phyloP scores from a whole-genome alignment of 1,140 invertebrate genomes.

The Euschistus heros region DNA sequence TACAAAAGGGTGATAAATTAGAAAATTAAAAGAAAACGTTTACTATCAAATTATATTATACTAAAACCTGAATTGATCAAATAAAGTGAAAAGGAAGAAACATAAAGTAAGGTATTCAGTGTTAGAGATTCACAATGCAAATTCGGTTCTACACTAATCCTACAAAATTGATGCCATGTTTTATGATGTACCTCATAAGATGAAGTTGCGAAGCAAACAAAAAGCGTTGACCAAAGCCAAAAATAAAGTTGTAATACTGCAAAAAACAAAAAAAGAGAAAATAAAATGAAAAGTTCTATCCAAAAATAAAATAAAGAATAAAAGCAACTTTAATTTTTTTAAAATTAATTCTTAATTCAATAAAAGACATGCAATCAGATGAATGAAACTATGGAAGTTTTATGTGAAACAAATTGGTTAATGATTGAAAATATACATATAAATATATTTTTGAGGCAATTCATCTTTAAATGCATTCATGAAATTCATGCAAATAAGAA shows the following conservation, averaged over 20 bases:
- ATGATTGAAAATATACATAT: no score
- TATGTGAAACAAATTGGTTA: no score
- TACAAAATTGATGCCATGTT: conserved; percentile 2
- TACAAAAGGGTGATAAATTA: no score
- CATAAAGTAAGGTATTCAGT: no score
- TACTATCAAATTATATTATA: no score
- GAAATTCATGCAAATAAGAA: no score
- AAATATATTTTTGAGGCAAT: no score
- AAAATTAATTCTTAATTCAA: background rate
- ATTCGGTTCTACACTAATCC: background rate
- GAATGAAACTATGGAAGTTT: no score
- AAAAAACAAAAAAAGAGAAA: conserved; percentile 19
- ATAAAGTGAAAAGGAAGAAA: no score
- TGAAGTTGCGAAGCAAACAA: conserved; percentile 12
- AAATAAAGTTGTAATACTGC: conserved; percentile 15
- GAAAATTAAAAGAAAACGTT: no score
- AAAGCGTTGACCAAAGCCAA: conserved; percentile 23
- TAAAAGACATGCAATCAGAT: background rate
- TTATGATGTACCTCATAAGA: conserved; percentile 14
- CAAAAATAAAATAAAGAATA: background rate
- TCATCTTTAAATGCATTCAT: no score
- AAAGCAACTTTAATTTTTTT: background rate
- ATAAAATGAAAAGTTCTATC: background rate
- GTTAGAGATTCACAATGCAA: background rate
- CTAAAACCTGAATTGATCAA: no score